Evolutionary conservation across 2,888 invertebrate species (phyloP).

Genomic region (Fabriciana adippe): DNA sequence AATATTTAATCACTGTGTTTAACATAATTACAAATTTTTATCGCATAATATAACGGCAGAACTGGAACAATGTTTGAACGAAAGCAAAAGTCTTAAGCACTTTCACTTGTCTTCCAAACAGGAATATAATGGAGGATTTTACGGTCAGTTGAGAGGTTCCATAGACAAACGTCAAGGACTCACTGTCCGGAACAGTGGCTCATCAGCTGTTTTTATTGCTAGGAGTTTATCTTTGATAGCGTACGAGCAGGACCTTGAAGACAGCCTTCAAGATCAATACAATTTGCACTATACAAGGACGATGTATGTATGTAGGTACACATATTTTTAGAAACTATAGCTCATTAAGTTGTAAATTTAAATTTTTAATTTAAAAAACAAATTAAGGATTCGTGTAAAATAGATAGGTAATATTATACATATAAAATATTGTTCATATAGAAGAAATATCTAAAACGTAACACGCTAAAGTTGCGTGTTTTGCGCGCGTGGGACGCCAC

Average conservation of each 20-base stretch:
- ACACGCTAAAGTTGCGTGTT: background rate
- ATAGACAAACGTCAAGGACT: slow-evolving; percentile 51
- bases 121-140: slow-evolving; percentile 54
- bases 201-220: slow-evolving; percentile 57
- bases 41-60: background rate
- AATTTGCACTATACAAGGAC: background rate
- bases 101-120: slow-evolving; percentile 53
- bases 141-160: slow-evolving; percentile 53
- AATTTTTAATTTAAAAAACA: too few relatives aligned
- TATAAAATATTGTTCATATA: background rate
- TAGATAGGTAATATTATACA: too few relatives aligned
- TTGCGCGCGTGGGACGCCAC: slow-evolving; percentile 28
- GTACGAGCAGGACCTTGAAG: background rate
- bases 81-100: slow-evolving; percentile 60
- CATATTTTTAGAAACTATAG: too few relatives aligned
- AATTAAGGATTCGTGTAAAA: too few relatives aligned
- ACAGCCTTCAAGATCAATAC: background rate
- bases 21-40: slow-evolving; percentile 13
- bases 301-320: background rate
- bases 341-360: too few relatives aligned
- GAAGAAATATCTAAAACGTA: slow-evolving; percentile 3
- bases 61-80: slow-evolving; percentile 38
- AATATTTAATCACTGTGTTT: background rate
- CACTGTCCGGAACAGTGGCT: slow-evolving; percentile 55
- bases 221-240: background rate